Percentiles rank a stretch among this genome's conserved stretches.
These are phyloP conservation scores for Cyanistes caeruleus DNA, from an alignment of 2,113 vertebrate species.

Conservation along the genomic window DNA sequence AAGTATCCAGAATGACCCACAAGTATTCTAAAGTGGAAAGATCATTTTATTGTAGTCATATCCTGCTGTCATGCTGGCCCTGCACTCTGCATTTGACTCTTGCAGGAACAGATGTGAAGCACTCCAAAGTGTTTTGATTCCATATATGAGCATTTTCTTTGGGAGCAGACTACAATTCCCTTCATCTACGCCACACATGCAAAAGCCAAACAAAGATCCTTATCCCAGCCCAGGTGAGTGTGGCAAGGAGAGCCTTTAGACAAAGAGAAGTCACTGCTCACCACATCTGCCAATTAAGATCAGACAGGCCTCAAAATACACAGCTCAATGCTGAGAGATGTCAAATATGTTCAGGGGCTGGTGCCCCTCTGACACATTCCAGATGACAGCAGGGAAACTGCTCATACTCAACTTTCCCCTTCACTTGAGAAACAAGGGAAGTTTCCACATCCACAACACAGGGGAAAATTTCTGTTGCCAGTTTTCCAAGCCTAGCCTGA, in stretches of 20 bases:
- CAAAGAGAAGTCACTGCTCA: neutral
- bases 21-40: neutral
- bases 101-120: neutral
- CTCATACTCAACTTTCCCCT: neutral
- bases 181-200: rapidly evolving
- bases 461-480: neutral
- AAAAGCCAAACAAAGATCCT: neutral
- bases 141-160: neutral
- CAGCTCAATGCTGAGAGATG: neutral
- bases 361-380: neutral
- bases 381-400: neutral
- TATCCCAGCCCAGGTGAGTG: neutral
- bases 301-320: neutral
- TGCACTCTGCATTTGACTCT: neutral
- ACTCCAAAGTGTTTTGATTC: neutral
- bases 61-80: neutral
- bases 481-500: neutral
- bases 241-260: neutral
- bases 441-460: neutral
- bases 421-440: neutral
- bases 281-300: neutral
- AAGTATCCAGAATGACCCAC: neutral
- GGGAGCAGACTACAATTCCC: neutral
- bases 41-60: neutral
- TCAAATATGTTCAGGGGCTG: neutral